phyloP scores from a whole-genome alignment of 2,797 vertebrate species.

The Cephalopachus bancanus region DNA sequence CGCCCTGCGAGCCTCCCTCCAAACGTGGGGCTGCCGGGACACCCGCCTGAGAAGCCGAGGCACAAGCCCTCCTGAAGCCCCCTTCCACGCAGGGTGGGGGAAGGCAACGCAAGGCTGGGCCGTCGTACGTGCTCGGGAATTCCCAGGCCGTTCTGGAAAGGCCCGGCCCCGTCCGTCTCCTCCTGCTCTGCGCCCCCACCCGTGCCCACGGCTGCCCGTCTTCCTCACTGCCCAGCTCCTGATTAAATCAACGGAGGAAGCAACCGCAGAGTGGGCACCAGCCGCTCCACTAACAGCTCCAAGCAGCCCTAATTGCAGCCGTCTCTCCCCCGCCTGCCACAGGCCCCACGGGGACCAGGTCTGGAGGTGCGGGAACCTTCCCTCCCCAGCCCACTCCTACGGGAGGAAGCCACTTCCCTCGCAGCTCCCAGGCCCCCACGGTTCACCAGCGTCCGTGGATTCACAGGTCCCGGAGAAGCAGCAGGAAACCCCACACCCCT shows the following conservation, averaged over 20 bases:
- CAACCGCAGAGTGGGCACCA: conserved; percentile 59
- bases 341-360: background rate
- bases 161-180: conserved; percentile 24
- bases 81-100: rapidly evolving
- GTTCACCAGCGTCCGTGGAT: background rate
- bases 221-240: background rate
- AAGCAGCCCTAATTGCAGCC: conserved; percentile 61
- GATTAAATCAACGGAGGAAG: background rate
- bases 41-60: background rate
- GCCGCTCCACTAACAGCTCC: conserved; percentile 63
- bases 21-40: background rate
- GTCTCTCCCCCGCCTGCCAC: background rate
- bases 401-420: conserved; percentile 2
- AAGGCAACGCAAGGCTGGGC: background rate
- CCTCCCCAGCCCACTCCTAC: conserved; percentile 45
- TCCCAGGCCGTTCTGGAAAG: conserved; percentile 63
- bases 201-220: conserved; percentile 33
- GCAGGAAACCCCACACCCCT: background rate
- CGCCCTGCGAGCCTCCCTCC: background rate
- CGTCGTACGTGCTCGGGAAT: background rate
- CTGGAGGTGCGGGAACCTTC: background rate
- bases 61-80: no score
- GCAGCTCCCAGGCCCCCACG: background rate
- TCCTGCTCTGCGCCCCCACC: background rate
- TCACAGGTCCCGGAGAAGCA: background rate